Base-by-base conservation (phyloP, 2,888 invertebrate species). In the Pachymerium ferrugineum region DNA sequence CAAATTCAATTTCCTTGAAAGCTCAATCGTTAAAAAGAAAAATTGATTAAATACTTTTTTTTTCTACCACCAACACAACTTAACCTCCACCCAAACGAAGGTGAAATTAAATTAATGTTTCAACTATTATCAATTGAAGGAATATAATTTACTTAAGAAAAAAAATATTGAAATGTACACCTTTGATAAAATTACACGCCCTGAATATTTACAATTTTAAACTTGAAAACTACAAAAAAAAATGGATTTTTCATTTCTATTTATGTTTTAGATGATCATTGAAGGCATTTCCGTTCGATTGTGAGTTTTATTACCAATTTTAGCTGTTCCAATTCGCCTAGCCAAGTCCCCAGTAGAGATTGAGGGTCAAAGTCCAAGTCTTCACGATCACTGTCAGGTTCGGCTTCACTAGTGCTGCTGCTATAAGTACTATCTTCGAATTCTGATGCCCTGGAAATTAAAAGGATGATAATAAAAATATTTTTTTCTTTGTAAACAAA, bases 321-420 rank as follows among this genome's bases (percentile, higher is more conserved):
- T 74, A 91, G 86, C 77, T 86, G 89, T 79, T 90, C 89, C 78
- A 91, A 86, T 82, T 91, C 90, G 76, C 90, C 90, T 12, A 91
- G 86, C 90, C 90, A 90, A 80, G 89, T 89, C 84, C 90, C 90
- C 78, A 91, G 86, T 78, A 90, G 86, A 78, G 89, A 89, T 81
- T 90, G 90, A 22, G 90, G 90, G 84, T 90, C 90, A 77, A 86
- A 86, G 35, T 78, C 78, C 73, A 79, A n/a, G 75, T 79, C 79
- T 69, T 81, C 79, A 76, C 79, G 78, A 76, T 83, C 83, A 74
- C 80, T 80, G 77, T 82, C 83, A 16, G 80, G 78, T 75, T 83
- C 83, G 10, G 81, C 80, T 75, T 83, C 83, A 70, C 80, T 80
- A 19, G 75, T 74, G 73, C 77, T 78, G 74, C 77, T 78, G 73